Evolutionary conservation across 1,140 invertebrate genomes (phyloP).

Genomic region (Lethrus apterus): DNA sequence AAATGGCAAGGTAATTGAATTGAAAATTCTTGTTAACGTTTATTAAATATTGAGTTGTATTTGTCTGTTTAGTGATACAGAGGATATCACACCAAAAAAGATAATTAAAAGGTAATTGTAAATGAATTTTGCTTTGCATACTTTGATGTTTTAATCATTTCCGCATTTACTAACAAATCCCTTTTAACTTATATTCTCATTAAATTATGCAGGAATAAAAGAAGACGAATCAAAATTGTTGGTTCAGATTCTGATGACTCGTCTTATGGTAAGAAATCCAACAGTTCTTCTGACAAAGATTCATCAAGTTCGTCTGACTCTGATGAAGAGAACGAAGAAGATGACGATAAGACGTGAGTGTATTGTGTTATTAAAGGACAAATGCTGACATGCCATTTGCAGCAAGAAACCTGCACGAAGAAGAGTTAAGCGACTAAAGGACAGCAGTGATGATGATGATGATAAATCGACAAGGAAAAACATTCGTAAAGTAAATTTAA

Average conservation of each 20-base stretch:
- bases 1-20: slow-evolving; percentile 17
- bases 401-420: slow-evolving; percentile 19
- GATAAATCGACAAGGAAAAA: slow-evolving; percentile 36
- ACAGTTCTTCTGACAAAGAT: not conserved
- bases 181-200: no score
- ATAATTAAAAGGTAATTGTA: no score
- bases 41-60: no score
- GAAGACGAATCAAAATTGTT: no score
- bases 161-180: no score
- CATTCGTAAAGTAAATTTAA: slow-evolving; percentile 28
- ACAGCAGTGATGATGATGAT: slow-evolving; percentile 32
- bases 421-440: slow-evolving; percentile 28
- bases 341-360: not conserved
- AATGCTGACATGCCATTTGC: not conserved
- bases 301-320: not conserved
- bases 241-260: no score
- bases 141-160: no score
- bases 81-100: no score
- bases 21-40: no score
- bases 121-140: no score
- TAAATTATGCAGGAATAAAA: no score
- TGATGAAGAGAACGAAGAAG: not conserved
- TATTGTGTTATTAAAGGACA: not conserved
- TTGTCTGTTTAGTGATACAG: no score
- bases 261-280: not conserved